Evolutionary conservation across 37 sponge, comb jelly and placozoan genomes (phyloP), one percentile per base, ranked within the genome.

Genomic region (Aplysina aerophoba): DNA sequence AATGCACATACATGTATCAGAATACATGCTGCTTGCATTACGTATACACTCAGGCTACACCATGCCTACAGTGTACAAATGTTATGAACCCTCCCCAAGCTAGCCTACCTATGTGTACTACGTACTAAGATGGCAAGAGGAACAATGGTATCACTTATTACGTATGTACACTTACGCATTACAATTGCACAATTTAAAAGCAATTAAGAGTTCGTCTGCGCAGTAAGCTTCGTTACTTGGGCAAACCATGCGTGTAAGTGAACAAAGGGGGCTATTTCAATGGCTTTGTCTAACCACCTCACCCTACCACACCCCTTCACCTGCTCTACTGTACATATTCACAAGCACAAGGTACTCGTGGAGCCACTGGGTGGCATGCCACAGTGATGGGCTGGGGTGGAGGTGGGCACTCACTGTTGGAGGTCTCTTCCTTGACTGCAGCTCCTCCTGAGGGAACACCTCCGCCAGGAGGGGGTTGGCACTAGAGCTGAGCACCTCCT

Each of bases 351-450:
- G n/a, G n/a, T n/a, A n/a, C n/a, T n/a, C n/a, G n/a, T n/a, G n/a
- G n/a, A n/a, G n/a, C n/a, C n/a, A n/a, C n/a, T n/a, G n/a, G n/a
- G n/a, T n/a, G n/a, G n/a, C n/a, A 44, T 11, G 50, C 50, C 3
- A 44, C 6, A 44, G 50, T 44, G 8, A 44, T 44, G 50, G 50
- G n/a, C n/a, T n/a, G n/a, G n/a, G n/a, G n/a, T n/a, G n/a, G n/a
- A n/a, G n/a, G 3, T 62, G 25, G 1, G 34, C 31, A 28, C 87
- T 57, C 79, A 93, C 94, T 54, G 94, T 93, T 50, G 88, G 91
- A 15, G 94, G 91, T 83, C 94, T 87, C 81, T 93, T 93, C 89
- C 88, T 84, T 16, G 90, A 90, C 53, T 66, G 83, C 21, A 93
- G 88, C 68, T 93, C 94, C 4, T 71, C 62, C 57, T 83, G 67